Percentiles rank a stretch among this genome's conserved stretches.
Evolutionary conservation across 1,140 invertebrate species (phyloP).

Genomic region (Uloborus diversus): DNA sequence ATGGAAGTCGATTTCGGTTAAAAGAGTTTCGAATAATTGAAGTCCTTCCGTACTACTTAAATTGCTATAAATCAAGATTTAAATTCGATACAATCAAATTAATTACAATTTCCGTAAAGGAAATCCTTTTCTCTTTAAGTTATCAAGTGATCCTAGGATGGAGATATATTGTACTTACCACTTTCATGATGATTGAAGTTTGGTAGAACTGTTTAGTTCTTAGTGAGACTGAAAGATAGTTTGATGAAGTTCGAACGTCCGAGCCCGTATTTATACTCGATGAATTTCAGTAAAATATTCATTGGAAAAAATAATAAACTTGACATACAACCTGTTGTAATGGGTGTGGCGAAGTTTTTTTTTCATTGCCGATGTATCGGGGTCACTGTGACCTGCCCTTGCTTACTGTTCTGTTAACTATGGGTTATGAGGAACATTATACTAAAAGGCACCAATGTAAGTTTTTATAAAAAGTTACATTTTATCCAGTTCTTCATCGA

Average conservation of each 20-base stretch:
- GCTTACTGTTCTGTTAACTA: background rate
- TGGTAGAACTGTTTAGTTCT: background rate
- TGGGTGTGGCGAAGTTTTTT: background rate
- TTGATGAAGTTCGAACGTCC: background rate
- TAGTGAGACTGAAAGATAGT: background rate
- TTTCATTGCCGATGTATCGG: background rate
- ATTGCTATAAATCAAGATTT: background rate
- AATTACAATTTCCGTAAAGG: background rate
- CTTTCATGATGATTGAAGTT: constrained; percentile 14
- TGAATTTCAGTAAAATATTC: background rate
- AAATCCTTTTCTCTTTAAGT: background rate
- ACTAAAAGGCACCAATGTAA: background rate
- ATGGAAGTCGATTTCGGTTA: background rate
- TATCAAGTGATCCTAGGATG: too few relatives aligned
- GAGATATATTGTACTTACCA: constrained; percentile 3
- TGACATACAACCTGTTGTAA: background rate
- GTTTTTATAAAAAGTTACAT: background rate
- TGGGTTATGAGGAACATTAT: background rate
- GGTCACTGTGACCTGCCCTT: background rate
- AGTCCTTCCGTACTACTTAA: background rate
- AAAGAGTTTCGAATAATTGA: background rate
- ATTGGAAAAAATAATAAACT: background rate
- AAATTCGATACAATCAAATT: background rate
- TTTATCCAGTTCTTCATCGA: background rate
- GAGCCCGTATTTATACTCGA: background rate